phyloP scores from a whole-genome alignment of 2,113 vertebrate species.

The Platichthys stellatus region DNA sequence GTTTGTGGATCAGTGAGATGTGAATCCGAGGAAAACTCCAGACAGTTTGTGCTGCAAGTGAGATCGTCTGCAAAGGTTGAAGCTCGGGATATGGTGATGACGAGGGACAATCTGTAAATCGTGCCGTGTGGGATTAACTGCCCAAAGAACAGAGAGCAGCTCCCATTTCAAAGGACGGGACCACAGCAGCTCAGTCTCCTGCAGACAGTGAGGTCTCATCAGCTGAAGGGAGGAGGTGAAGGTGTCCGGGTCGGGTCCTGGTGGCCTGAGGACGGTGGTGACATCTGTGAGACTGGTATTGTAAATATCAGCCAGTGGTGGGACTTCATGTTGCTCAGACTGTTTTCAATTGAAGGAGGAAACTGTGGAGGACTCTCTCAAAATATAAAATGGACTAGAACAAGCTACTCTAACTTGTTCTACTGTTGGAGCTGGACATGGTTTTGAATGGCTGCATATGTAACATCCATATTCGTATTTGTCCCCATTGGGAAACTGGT shows the following conservation, averaged over 20 bases:
- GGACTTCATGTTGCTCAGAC: too few relatives aligned
- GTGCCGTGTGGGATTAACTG: background rate
- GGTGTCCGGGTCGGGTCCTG: background rate
- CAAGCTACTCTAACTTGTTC: background rate
- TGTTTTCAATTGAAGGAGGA: background rate
- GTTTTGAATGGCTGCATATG: background rate
- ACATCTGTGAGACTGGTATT: constrained; percentile 5
- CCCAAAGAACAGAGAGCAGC: too few relatives aligned
- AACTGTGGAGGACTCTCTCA: background rate
- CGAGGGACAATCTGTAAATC: background rate
- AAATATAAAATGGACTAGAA: background rate
- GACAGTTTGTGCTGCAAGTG: background rate
- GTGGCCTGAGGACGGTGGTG: background rate
- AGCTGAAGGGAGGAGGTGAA: background rate
- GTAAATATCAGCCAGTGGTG: background rate
- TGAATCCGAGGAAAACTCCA: background rate
- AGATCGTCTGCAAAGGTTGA: background rate
- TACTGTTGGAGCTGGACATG: background rate
- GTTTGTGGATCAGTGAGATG: background rate
- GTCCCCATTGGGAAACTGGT: too few relatives aligned
- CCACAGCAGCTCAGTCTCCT: background rate
- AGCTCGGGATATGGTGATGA: background rate
- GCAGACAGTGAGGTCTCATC: background rate
- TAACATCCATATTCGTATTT: too few relatives aligned
- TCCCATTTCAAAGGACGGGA: background rate